Percentiles rank a stretch among this genome's conserved stretches.
Evolutionary conservation across 2,888 invertebrate species (phyloP).

Genomic region (Nephrotoma guestfalica): DNA sequence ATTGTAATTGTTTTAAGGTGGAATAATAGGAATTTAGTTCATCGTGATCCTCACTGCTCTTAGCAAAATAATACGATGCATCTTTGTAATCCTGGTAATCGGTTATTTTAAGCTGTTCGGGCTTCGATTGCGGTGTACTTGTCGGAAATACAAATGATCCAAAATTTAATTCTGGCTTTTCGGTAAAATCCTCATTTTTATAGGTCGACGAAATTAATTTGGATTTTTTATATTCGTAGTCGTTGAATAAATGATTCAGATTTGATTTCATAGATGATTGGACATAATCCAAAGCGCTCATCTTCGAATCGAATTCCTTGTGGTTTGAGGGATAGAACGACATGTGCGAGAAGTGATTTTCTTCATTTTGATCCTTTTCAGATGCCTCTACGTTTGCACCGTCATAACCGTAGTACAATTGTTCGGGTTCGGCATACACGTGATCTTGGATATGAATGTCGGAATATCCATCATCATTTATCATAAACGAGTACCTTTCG

Average conservation of each 20-base stretch:
- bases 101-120: not conserved
- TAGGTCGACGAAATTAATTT: not conserved
- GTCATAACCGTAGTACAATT: not conserved
- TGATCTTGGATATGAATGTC: not conserved
- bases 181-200: not conserved
- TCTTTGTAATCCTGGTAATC: not conserved
- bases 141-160: not conserved
- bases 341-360: not conserved
- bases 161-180: not conserved
- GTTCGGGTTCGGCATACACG: not conserved
- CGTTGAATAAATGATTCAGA: not conserved
- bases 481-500: not conserved
- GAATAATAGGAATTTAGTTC: not conserved
- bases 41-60: not conserved
- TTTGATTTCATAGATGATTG: constrained; percentile 1
- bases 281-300: not conserved
- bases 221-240: not conserved
- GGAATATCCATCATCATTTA: not conserved
- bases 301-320: not conserved
- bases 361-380: not conserved
- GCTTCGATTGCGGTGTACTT: not conserved
- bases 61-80: not conserved
- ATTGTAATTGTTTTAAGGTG: not conserved
- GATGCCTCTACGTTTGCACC: not conserved
- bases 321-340: not conserved